Evolutionary conservation across 2,888 invertebrate genomes (phyloP).

Genomic region (Margaritifera margaritifera): DNA sequence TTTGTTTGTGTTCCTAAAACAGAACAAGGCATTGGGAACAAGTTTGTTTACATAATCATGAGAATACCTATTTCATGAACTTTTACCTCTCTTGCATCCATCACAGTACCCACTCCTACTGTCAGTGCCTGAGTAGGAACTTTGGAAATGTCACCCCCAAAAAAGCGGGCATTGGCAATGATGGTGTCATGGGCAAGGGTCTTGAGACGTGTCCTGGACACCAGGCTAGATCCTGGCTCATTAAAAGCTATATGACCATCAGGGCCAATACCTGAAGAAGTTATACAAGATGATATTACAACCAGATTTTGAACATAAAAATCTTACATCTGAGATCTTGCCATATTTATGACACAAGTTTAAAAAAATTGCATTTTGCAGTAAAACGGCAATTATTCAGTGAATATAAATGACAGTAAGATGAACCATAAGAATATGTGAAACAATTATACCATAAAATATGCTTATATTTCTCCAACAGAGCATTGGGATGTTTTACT

Average conservation of each 20-base stretch:
- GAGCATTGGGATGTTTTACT: too few species aligned
- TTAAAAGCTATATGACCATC: constrained; percentile 99
- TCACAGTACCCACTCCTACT: constrained; percentile 98
- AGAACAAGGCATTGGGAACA: too few species aligned
- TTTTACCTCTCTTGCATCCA: constrained; percentile 95
- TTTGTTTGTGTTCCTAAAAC: too few species aligned
- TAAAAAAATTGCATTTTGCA: neutral
- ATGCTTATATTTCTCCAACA: too few species aligned
- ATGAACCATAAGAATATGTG: too few species aligned
- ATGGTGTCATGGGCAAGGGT: constrained; percentile 97
- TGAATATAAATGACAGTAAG: too few species aligned
- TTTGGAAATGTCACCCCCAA: constrained; percentile 92
- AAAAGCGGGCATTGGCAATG: constrained; percentile 97
- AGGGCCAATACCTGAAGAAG: constrained; percentile 89
- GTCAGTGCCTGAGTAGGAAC: constrained; percentile 96
- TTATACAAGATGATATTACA: neutral
- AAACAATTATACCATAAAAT: too few species aligned
- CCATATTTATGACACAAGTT: neutral
- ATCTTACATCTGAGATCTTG: neutral
- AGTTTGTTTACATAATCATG: too few species aligned
- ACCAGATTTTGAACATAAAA: neutral
- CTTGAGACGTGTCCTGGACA: constrained; percentile 95
- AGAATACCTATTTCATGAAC: too few species aligned
- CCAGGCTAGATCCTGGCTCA: constrained; percentile 97
- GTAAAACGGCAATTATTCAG: neutral